phyloP scores from a whole-genome alignment of 2,888 invertebrate genomes.

The Acanthoscelides obtectus region DNA sequence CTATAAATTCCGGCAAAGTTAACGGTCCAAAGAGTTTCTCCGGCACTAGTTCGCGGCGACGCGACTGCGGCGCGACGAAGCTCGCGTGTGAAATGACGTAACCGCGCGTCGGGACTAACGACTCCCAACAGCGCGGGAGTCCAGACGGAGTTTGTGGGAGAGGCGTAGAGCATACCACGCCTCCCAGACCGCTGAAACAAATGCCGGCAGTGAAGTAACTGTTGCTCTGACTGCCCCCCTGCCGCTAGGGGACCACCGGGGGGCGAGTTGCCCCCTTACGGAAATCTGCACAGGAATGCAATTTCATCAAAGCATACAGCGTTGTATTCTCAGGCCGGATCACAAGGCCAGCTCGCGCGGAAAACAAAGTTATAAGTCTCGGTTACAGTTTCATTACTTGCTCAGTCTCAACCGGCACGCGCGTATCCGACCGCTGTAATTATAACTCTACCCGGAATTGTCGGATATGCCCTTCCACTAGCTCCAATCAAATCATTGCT shows the following conservation, averaged over 20 bases:
- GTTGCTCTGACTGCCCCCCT: slow-evolving; percentile 41
- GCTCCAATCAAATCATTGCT: neutral
- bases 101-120: neutral
- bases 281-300: slow-evolving; percentile 51
- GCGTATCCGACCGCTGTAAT: slow-evolving; percentile 3
- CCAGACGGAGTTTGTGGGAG: slow-evolving; percentile 34
- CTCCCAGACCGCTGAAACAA: slow-evolving; percentile 43
- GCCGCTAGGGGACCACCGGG: slow-evolving; percentile 29
- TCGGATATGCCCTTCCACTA: neutral
- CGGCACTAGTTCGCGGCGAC: neutral
- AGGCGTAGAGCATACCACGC: slow-evolving; percentile 42
- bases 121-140: neutral
- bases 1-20: slow-evolving; percentile 17
- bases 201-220: slow-evolving; percentile 43
- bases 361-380: slow-evolving; percentile 50
- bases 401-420: slow-evolving; percentile 32
- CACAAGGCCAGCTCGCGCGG: slow-evolving; percentile 47
- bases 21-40: slow-evolving; percentile 8
- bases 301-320: slow-evolving; percentile 48
- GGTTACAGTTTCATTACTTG: slow-evolving; percentile 47
- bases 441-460: neutral
- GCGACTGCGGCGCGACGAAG: neutral
- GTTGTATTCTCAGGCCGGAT: slow-evolving; percentile 43
- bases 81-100: neutral
- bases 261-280: slow-evolving; percentile 42